These are phyloP conservation scores for Ataeniobius toweri DNA, from an alignment of 2,797 vertebrate genomes.

Conservation along the genomic window DNA sequence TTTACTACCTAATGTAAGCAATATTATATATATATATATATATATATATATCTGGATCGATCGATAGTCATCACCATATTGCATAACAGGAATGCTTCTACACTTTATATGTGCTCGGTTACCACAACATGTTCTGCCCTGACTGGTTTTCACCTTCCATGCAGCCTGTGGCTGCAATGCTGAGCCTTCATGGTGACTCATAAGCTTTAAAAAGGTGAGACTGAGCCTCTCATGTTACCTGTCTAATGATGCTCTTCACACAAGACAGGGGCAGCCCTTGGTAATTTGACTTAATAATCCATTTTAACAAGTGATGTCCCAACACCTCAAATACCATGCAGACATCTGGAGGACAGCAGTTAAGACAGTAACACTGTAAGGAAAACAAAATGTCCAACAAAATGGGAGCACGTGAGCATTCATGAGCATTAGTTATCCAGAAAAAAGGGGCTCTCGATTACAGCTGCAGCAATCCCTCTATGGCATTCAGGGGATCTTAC, in stretches of 20 bases:
- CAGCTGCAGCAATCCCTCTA: constrained; percentile 37
- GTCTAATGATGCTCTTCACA: constrained; percentile 95
- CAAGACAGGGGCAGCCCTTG: constrained; percentile 94
- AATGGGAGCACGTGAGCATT: constrained; percentile 8
- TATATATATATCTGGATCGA: too few species aligned
- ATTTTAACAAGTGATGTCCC: constrained; percentile 97
- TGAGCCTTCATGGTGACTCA: constrained; percentile 13
- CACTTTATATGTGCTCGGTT: neutral
- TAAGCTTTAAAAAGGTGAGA: constrained; percentile 12
- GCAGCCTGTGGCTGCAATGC: constrained; percentile 7
- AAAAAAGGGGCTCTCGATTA: constrained; percentile 50
- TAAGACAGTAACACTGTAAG: constrained; percentile 72
- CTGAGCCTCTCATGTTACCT: constrained; percentile 77
- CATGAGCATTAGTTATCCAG: constrained; percentile 24
- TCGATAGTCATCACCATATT: neutral
- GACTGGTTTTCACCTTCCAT: constrained; percentile 32
- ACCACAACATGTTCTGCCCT: constrained; percentile 1
- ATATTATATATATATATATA: too few species aligned
- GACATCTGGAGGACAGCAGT: constrained; percentile 85
- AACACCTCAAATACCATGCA: constrained; percentile 99
- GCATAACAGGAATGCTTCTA: neutral
- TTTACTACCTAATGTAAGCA: too few species aligned
- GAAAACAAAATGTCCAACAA: neutral
- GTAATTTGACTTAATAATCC: constrained; percentile 99
- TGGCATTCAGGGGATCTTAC: constrained; percentile 38